Conservation (phyloP, 2,888 invertebrate species). For the Disparrhopalites patrizii region DNA sequence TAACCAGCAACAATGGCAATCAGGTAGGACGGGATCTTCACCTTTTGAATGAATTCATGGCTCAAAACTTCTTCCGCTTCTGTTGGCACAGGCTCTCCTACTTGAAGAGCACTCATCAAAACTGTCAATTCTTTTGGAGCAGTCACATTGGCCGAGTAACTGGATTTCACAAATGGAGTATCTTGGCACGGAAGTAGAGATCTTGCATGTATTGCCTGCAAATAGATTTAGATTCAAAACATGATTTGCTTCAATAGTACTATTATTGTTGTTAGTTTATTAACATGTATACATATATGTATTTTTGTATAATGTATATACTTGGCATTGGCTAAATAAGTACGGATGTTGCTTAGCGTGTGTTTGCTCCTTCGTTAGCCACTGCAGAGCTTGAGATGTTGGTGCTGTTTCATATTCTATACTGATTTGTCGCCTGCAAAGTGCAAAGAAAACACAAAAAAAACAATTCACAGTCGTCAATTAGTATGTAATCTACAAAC, state of each 20-base stretch:
- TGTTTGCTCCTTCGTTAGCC: conserved; percentile 82
- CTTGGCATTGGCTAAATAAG: conserved; percentile 78
- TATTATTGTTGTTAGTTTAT: not conserved
- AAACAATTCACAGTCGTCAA: not conserved
- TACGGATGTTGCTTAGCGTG: conserved; percentile 81
- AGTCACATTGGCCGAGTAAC: conserved; percentile 67
- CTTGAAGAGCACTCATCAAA: conserved; percentile 79
- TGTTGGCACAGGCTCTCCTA: conserved; percentile 53
- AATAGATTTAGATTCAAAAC: no score
- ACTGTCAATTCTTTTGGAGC: conserved; percentile 72
- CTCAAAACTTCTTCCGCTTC: conserved; percentile 54
- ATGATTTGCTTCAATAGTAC: no score
- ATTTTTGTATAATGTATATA: conserved; percentile 47
- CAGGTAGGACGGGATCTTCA: conserved; percentile 84
- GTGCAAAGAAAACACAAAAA: not conserved
- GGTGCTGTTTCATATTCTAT: conserved; percentile 74
- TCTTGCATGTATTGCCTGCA: conserved; percentile 78
- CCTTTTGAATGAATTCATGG: conserved; percentile 65
- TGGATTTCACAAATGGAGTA: conserved; percentile 81
- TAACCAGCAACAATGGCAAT: conserved; percentile 84
- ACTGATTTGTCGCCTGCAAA: conserved; percentile 52
- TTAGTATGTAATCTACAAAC: no score
- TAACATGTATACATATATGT: not conserved
- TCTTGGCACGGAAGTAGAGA: conserved; percentile 90
- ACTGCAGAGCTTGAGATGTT: conserved; percentile 79